Conservation (phyloP, 2,888 invertebrate species). For the Chymomyza fuscimana region DNA sequence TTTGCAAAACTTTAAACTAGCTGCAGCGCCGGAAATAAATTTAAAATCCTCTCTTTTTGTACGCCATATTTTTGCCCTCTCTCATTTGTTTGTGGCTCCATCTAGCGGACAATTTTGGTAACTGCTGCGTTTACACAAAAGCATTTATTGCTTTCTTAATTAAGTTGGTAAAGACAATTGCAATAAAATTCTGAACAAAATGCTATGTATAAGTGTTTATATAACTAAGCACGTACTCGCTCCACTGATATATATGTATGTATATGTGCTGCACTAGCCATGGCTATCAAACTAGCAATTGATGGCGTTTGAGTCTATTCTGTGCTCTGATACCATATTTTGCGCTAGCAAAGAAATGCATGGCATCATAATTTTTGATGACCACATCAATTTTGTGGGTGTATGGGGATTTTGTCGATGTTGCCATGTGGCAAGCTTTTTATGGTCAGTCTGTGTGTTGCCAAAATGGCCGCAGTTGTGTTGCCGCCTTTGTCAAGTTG, state of each 20-base stretch:
- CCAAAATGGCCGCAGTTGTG: neutral
- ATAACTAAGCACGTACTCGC: neutral
- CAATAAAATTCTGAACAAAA: too few relatives aligned
- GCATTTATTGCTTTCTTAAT: too few relatives aligned
- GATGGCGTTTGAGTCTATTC: constrained; percentile 44
- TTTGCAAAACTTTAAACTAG: too few relatives aligned
- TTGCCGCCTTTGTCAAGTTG: constrained; percentile 14
- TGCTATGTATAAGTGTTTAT: too few relatives aligned
- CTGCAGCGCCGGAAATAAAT: too few relatives aligned
- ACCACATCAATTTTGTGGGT: constrained; percentile 24
- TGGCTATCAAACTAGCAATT: constrained; percentile 57
- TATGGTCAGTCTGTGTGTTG: constrained; percentile 2
- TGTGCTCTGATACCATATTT: constrained; percentile 6
- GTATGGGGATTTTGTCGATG: neutral
- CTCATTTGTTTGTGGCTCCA: too few relatives aligned
- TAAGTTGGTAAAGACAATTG: too few relatives aligned
- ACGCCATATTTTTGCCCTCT: too few relatives aligned
- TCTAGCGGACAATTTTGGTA: too few relatives aligned
- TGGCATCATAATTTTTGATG: constrained; percentile 62
- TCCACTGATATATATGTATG: neutral
- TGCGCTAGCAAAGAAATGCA: neutral
- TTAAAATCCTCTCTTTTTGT: too few relatives aligned
- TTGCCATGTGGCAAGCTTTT: neutral
- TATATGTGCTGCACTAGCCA: neutral
- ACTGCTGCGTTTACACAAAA: too few relatives aligned